Percentiles rank a stretch among this genome's conserved stretches.
Evolutionary conservation across 2,797 vertebrate genomes (phyloP).

Genomic region (Danio choprae): DNA sequence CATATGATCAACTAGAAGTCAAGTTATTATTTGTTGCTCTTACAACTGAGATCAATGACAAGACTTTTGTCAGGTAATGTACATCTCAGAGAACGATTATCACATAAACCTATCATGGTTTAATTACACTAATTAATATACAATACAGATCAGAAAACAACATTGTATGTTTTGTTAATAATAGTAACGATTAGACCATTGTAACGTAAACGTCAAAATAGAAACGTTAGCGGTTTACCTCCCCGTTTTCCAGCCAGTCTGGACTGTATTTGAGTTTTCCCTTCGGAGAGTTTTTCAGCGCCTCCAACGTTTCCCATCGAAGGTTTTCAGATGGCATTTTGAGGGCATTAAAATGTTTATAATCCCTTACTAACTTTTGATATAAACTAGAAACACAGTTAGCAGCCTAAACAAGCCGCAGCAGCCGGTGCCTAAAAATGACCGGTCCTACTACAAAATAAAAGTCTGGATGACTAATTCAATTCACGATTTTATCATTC

Average conservation of each 20-base stretch:
- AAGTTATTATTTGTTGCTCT: no score
- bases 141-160: background rate
- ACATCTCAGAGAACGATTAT: no score
- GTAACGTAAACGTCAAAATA: background rate
- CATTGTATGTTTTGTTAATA: background rate
- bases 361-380: background rate
- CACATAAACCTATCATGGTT: no score
- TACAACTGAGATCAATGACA: no score
- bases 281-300: conserved; percentile 77
- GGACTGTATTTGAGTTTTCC: conserved; percentile 72
- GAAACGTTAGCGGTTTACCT: conserved; percentile 64
- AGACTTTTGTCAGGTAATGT: no score
- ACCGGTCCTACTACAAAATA: conserved; percentile 39
- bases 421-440: background rate
- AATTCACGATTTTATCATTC: background rate
- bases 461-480: conserved; percentile 1
- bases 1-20: no score
- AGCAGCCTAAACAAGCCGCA: background rate
- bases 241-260: conserved; percentile 72
- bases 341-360: background rate
- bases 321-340: conserved; percentile 71
- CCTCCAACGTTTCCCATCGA: conserved; percentile 76
- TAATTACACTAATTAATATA: background rate
- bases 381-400: background rate
- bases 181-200: background rate